phyloP scores from a whole-genome alignment of 2,888 invertebrate genomes.

The Operophtera brumata region DNA sequence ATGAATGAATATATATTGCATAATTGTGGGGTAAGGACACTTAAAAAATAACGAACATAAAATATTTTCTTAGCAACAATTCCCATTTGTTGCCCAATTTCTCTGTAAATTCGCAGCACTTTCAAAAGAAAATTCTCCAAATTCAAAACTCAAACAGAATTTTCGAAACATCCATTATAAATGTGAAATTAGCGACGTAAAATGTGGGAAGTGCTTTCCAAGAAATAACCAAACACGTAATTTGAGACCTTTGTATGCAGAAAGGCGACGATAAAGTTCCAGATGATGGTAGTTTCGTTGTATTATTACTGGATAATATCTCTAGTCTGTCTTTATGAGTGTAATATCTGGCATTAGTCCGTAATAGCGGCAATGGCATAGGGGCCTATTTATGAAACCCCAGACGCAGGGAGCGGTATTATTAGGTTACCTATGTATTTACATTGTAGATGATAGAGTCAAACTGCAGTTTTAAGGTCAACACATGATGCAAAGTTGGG shows the following conservation, averaged over 20 bases:
- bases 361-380: conserved; percentile 2
- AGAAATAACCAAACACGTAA: conserved; percentile 25
- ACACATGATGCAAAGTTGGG: too few relatives aligned
- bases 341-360: too few relatives aligned
- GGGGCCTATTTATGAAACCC: background rate
- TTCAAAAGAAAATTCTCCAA: conserved; percentile 19
- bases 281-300: conserved; percentile 16
- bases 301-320: conserved; percentile 17
- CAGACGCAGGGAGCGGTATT: background rate
- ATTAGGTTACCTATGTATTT: too few relatives aligned
- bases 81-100: background rate
- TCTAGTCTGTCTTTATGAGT: conserved; percentile 14
- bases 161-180: conserved; percentile 24
- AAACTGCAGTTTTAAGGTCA: too few relatives aligned
- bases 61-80: too few relatives aligned
- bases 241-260: conserved; percentile 34
- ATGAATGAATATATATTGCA: too few relatives aligned
- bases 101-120: conserved; percentile 11
- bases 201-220: conserved; percentile 25
- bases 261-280: conserved; percentile 28
- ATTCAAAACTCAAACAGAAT: conserved; percentile 19
- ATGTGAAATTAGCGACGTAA: conserved; percentile 26
- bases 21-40: too few relatives aligned
- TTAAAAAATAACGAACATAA: too few relatives aligned
- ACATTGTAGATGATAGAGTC: too few relatives aligned